Evolutionary conservation across 2,113 vertebrate genomes (phyloP), one percentile per base, ranked within the genome.

Genomic region (Microtus ochrogaster): DNA sequence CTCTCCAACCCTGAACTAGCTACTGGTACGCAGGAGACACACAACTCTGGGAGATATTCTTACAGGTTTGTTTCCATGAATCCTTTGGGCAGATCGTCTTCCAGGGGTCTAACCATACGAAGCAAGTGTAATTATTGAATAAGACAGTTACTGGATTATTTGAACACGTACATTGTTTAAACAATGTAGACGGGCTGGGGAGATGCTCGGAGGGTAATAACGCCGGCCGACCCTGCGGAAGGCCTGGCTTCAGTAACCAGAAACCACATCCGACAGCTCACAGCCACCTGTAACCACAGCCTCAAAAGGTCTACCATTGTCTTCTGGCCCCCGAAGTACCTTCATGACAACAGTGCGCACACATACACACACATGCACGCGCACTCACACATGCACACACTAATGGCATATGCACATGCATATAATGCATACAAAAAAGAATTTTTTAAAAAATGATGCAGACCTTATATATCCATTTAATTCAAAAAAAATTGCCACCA

Each of bases 41-140:
- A 41, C 77, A 2, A n/a, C 44, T 9, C 0, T 83, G 90, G 16
- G 14, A 21, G 61, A 13, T 66, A 14, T 7, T 73, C 91, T 96
- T 70, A 33, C 52, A 49, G 44, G 14, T 81, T 91, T 90, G n/a
- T 81, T 81, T 85, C 94, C 30, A 47, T 78, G 78, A 96, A 47
- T 17, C 55, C 0, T 2, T 63, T 66, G 79, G 89, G 36, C 17
- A 95, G 5, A 81, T 81, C 21, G 68, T 77, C 6, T 63, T 73
- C 33, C 3, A 73, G 58, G 82, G 16, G 26, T 47, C 41, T 78
- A 85, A 79, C 13, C 21, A 26, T 52, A 72, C 63, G n/a, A 86
- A 94, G 41, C 85, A 10, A 78, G 1, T 86, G 36, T 81, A 26
- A 73, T 70, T 86, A 66, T 85, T 26, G 76, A 79, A 70, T 89